A percentile compares a stretch with the other conserved stretches of the same genome.
phyloP scores from a whole-genome alignment of 2,797 vertebrate species.

The Rhadinocentrus ornatus region DNA sequence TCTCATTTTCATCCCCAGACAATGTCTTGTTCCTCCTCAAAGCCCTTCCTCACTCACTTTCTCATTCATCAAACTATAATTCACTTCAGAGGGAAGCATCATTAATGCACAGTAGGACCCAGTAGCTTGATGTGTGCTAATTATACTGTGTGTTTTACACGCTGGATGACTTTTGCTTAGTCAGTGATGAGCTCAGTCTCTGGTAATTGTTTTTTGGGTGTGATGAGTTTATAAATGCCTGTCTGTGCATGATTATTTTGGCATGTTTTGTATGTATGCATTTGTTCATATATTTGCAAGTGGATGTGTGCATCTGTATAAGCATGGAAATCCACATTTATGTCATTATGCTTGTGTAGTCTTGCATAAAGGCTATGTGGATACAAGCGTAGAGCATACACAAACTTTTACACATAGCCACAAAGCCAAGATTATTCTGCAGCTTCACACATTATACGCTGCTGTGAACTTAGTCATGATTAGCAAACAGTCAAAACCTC shows the following conservation, averaged over 20 bases:
- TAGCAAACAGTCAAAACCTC: conserved; percentile 60
- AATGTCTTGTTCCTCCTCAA: conserved; percentile 56
- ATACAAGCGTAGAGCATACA: conserved; percentile 25
- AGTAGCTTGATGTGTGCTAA: conserved; percentile 82
- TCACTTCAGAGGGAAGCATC: conserved; percentile 80
- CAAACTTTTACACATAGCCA: conserved; percentile 44
- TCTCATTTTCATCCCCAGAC: conserved; percentile 47
- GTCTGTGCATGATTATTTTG: conserved; percentile 42
- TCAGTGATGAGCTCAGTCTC: conserved; percentile 81
- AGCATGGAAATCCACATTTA: conserved; percentile 13
- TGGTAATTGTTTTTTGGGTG: conserved; percentile 82
- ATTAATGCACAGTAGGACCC: conserved; percentile 82
- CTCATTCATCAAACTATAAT: conserved; percentile 78
- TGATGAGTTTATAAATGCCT: conserved; percentile 82
- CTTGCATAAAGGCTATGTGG: conserved; percentile 21
- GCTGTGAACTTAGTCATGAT: conserved; percentile 55
- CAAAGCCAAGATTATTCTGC: conserved; percentile 51
- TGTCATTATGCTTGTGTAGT: conserved; percentile 18
- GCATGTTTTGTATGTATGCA: conserved; percentile 16
- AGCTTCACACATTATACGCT: conserved; percentile 47
- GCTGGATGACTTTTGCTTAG: conserved; percentile 82
- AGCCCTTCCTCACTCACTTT: conserved; percentile 66
- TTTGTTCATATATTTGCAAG: conserved; percentile 28
- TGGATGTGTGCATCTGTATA: conserved; percentile 11
- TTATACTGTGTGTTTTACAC: conserved; percentile 86